Base-by-base conservation (phyloP, 2,113 vertebrate genomes). In the Romanogobio albipinnatus region DNA sequence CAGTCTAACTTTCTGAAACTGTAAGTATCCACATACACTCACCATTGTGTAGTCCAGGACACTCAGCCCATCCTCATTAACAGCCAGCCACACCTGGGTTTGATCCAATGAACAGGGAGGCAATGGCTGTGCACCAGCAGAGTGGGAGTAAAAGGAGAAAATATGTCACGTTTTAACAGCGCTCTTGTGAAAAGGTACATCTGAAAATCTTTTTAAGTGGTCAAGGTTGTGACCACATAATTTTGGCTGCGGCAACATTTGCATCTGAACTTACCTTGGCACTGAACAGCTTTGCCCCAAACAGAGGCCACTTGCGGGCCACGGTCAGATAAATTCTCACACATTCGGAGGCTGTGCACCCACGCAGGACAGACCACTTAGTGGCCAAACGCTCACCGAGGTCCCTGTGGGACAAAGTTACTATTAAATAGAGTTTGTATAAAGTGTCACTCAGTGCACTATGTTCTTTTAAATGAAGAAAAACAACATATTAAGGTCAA, bases 21-120 rank as follows among this genome's bases (percentile, higher is more conserved):
- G 8, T 56, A 39, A 49, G 36, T 36, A 77, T 36, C 8, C 7
- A 80, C 29, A 53, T 61, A 68, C 87, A 88, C 94, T 85, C 90
- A 97, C 96, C 96, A 97, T 97, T 58, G 95, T 92, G 68, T 93
- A 93, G 90, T 97, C 96, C 89, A 97, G 91, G 81, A 97, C 92
- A 89, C 93, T 96, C 86, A 97, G 73, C 33, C 96, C 96, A 66
- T 97, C 96, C 92, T 97, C 96, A 82, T 93, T 96, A 91, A 97
- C 96, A 70, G 96, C 96, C 90, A 97, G 91, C 96, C 96, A 97
- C 76, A 96, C 92, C 83, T 94, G 94, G 82, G 85, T 90, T 75
- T 95, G 94, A 85, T 95, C 94, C 24, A 95, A 53, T 0, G 91
- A 70, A 19, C 93, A 95, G 17, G 96, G 95, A 4, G 92, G 93